Evolutionary conservation across 2,888 invertebrate genomes (phyloP).

Genomic region (Antheraea assamensis): DNA sequence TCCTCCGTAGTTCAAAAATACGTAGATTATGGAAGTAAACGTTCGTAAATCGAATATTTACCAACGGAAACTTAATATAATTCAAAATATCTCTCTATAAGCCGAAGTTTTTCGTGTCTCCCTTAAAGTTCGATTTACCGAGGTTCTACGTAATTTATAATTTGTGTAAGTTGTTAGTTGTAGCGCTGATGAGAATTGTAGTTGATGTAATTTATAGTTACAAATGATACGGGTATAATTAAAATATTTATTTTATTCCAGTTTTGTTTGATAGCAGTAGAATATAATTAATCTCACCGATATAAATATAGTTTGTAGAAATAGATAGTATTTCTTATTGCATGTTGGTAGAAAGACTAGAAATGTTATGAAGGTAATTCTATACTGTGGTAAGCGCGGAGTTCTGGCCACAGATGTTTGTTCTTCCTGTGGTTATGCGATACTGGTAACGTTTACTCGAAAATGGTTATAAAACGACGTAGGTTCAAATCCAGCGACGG

Average conservation of each 20-base stretch:
- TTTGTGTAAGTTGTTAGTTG: not conserved
- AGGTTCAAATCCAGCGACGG: too few relatives aligned
- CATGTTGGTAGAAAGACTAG: not conserved
- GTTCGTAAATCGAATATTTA: too few relatives aligned
- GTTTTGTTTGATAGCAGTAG: constrained; percentile 9
- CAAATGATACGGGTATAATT: constrained; percentile 33
- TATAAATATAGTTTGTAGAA: not conserved
- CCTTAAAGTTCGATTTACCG: too few relatives aligned
- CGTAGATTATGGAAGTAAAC: too few relatives aligned
- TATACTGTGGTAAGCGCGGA: not conserved
- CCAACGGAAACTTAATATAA: too few relatives aligned
- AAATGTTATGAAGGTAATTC: not conserved
- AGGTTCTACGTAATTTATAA: not conserved
- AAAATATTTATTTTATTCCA: constrained; percentile 16
- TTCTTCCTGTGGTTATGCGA: not conserved
- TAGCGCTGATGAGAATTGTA: not conserved
- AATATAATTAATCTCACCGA: constrained; percentile 14
- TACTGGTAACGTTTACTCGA: not conserved
- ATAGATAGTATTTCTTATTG: not conserved
- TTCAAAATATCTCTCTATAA: too few relatives aligned
- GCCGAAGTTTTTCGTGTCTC: too few relatives aligned
- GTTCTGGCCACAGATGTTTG: not conserved
- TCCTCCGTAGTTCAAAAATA: too few relatives aligned
- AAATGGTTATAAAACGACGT: not conserved
- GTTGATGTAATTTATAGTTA: constrained; percentile 7